These are phyloP conservation scores for Argyra leucocephala DNA, from an alignment of 2,888 invertebrate genomes.

Conservation along the genomic window DNA sequence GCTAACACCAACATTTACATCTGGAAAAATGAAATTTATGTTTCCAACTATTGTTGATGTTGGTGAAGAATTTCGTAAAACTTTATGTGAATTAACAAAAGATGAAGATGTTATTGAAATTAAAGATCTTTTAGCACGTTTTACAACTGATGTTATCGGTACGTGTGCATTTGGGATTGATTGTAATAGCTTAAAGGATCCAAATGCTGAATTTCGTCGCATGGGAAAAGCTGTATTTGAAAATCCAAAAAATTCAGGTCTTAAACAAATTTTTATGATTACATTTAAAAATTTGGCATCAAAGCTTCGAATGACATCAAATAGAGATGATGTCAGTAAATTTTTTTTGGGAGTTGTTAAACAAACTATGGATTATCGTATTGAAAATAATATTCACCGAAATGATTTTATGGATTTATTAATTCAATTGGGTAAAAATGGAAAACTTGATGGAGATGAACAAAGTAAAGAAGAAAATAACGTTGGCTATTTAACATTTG, in stretches of 20 bases:
- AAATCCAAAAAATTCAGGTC: constrained; percentile 8
- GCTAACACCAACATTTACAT: constrained; percentile 41
- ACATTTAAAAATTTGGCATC: constrained; percentile 15
- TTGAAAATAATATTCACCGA: constrained; percentile 16
- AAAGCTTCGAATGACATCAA: constrained; percentile 29
- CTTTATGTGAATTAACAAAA: constrained; percentile 23
- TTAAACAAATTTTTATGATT: constrained; percentile 13
- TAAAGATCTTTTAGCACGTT: constrained; percentile 36
- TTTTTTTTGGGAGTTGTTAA: constrained; percentile 19
- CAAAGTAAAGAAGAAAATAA: constrained; percentile 21
- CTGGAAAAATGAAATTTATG: constrained; percentile 42
- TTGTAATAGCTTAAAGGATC: constrained; percentile 34
- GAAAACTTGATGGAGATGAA: constrained; percentile 23
- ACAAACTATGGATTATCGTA: constrained; percentile 18
- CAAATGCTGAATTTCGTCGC: constrained; percentile 31
- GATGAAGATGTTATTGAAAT: constrained; percentile 31
- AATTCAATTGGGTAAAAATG: constrained; percentile 30
- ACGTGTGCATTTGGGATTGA: constrained; percentile 40
- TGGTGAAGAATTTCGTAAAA: constrained; percentile 19
- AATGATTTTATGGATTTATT: constrained; percentile 22
- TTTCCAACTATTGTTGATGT: constrained; percentile 31
- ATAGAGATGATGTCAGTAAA: constrained; percentile 16
- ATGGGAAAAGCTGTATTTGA: constrained; percentile 22
- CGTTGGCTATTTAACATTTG: constrained; percentile 20
- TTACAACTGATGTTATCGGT: constrained; percentile 43